Evolutionary conservation across 1,140 invertebrate genomes (phyloP), one percentile per base, ranked within the genome.

Genomic region (Eumaeus atala): DNA sequence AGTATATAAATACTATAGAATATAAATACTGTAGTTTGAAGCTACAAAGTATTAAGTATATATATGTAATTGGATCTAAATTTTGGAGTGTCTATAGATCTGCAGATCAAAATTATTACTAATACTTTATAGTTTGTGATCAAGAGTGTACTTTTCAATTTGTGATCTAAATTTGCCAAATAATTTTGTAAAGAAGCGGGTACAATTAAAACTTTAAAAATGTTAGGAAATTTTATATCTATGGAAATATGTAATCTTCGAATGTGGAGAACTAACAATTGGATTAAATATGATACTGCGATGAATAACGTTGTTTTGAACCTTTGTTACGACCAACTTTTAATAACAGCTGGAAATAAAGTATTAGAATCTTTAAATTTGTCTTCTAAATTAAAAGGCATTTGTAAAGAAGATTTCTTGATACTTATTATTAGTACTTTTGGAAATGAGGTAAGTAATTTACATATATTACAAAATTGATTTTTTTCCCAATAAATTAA

Each of bases 361-460:
- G 55, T 87, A 34, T 48, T 83, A 37, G 81, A 85, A 59, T 69
- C 73, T 14, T 51, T 80, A 51, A 80, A 78, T 48, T 64, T 83
- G 42, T 64, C 60, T 51, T 56, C 61, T 28, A 81, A 80, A 68
- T 61, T 79, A 11, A 88, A 84, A 67, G 80, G 70, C 6, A 71
- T 82, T 59, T 70, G 70, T 48, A 88, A 88, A 71, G 66, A 78
- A 5, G 74, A 84, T 17, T 59, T 75, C 35, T 51, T 88, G 8
- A 70, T 82, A 50, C 61, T 82, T 38, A 69, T 82, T 21, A 35
- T 76, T 5, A 64, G 44, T 11, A 40, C 44, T 34, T 28, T 34
- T 48, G 48, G n/a, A 17, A 51, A 69, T 38, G 67, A 72, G 53
- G 75, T 74, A 67, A 54, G 51, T 65, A 44, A 48, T 51, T 8